Evolutionary conservation across 1,140 invertebrate species (phyloP), one percentile per base, ranked within the genome.

Genomic region (Papilio dardanus): DNA sequence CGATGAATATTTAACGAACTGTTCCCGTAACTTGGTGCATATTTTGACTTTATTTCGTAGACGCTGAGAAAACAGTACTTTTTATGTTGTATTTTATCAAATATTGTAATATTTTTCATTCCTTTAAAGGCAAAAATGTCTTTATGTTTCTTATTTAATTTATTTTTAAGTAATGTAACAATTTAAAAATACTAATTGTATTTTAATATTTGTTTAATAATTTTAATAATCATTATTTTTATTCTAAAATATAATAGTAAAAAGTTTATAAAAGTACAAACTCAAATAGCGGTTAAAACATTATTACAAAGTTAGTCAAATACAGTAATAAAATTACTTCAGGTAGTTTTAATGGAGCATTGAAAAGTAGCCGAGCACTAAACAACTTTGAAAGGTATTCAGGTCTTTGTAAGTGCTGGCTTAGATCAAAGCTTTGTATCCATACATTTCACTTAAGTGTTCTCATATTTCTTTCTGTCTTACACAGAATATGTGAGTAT

Each of bases 381-480:
- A 35, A 69, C 67, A 14, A 28, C 31, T 40, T 69, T 69, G 33
- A 19, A 35, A 42, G 31, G 31, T 24, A 69, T 68, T 68, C 31
- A 68, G 16, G 66, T 19, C 35, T 69, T 42, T 69, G 67, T 69
- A 24, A 69, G 33, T 12, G 33, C 16, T 33, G n/a, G 12, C 31
- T 37, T 7, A 40, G 67, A 35, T 69, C 67, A 69, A 69, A 69
- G 67, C 67, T 69, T 69, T 69, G 35, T 42, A 40, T 30, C 65
- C 16, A 67, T 16, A 21, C 19, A 21, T 69, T 69, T 42, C 19
- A 35, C 21, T 67, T 33, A 62, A n/a, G n/a, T n/a, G 30, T 67
- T 35, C 65, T 31, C 28, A n/a, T 19, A 67, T 67, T 67, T 33
- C 33, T 31, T 67, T 67, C 30, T 35, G 16, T 35, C 16, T 14